Percentiles rank a stretch among this genome's conserved stretches.
phyloP scores from a whole-genome alignment of 2,113 vertebrate genomes.

The Eurystomus gularis region DNA sequence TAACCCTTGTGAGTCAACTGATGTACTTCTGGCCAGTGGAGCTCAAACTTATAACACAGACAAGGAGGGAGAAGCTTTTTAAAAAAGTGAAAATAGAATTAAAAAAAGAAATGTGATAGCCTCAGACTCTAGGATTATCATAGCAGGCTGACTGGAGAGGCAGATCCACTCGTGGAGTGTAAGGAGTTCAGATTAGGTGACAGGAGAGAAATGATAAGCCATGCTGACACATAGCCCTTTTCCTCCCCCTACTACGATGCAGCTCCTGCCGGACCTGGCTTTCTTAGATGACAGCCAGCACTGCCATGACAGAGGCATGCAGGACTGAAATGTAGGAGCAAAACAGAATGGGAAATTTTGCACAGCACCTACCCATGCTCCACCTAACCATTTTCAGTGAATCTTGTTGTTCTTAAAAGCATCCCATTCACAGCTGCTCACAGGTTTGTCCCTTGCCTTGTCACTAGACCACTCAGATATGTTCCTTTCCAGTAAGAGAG shows the following conservation, averaged over 20 bases:
- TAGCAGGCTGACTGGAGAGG: neutral
- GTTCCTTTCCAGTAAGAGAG: neutral
- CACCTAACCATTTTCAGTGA: neutral
- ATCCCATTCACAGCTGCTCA: neutral
- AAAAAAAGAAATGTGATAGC: neutral
- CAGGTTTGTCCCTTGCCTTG: neutral
- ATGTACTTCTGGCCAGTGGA: neutral
- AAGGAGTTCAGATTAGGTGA: neutral
- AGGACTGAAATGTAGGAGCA: neutral
- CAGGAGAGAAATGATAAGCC: neutral
- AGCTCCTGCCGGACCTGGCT: neutral
- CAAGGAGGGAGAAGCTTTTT: neutral
- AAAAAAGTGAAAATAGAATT: neutral
- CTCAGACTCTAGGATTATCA: neutral
- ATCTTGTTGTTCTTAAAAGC: neutral
- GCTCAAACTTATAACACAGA: neutral
- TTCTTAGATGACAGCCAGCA: neutral
- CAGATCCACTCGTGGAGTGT: neutral
- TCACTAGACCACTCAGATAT: neutral
- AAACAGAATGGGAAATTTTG: neutral
- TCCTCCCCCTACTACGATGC: neutral
- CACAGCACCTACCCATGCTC: neutral
- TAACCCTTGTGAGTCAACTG: neutral
- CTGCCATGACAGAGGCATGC: neutral
- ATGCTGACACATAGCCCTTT: accelerated